A percentile compares a stretch with the other conserved stretches of the same genome.
Conservation (phyloP, 53 echinoderm and acorn worm genomes). For the Temnopleurus reevesii region DNA sequence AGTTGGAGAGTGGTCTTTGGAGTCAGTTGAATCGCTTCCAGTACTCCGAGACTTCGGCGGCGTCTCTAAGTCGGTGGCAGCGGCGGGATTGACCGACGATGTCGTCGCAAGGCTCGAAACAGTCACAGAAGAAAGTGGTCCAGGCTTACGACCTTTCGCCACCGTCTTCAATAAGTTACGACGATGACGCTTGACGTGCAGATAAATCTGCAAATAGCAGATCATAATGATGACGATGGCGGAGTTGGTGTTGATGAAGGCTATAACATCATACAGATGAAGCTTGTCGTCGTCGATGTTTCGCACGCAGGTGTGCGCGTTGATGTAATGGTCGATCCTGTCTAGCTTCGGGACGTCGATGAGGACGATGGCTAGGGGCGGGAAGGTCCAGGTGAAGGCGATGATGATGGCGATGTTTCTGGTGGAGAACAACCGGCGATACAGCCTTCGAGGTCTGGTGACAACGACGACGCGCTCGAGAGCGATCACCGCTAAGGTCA, state of each 20-base stretch:
- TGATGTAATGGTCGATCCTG: slow-evolving; percentile 41
- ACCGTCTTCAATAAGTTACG: background rate
- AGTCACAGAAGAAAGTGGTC: background rate
- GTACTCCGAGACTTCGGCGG: background rate
- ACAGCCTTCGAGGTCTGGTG: background rate
- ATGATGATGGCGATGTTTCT: slow-evolving; percentile 1
- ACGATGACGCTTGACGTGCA: slow-evolving; percentile 26
- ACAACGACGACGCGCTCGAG: slow-evolving; percentile 32
- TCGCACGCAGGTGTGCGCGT: slow-evolving; percentile 33
- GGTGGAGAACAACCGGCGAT: slow-evolving; percentile 16
- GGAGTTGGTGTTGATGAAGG: slow-evolving; percentile 48
- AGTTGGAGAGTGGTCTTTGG: background rate
- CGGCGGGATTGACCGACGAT: background rate
- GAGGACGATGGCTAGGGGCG: slow-evolving; percentile 18
- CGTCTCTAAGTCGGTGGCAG: background rate
- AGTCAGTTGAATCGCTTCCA: background rate
- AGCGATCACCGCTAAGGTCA: slow-evolving; percentile 35
- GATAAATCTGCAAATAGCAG: slow-evolving; percentile 41
- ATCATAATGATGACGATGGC: slow-evolving; percentile 17
- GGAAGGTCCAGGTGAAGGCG: slow-evolving; percentile 32
- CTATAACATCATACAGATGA: slow-evolving; percentile 31
- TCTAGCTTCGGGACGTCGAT: slow-evolving; percentile 37
- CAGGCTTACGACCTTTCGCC: background rate
- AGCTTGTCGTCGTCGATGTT: background rate
- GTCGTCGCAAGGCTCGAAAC: background rate